phyloP scores from a whole-genome alignment of 2,113 vertebrate species.

The Lepisosteus osseus region DNA sequence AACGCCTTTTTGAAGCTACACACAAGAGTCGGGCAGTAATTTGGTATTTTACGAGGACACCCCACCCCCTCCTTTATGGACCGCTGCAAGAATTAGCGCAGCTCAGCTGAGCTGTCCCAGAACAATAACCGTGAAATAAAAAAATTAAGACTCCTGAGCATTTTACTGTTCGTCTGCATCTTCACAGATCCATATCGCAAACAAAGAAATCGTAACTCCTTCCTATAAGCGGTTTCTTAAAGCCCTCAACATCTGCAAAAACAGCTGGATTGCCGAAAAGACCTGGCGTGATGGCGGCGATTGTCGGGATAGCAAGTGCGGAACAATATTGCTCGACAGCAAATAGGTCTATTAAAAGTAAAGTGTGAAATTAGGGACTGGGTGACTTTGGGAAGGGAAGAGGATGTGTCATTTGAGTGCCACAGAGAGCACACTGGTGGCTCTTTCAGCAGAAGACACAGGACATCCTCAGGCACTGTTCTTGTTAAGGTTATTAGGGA shows the following conservation, averaged over 20 bases:
- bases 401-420: slow-evolving; percentile 40
- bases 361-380: slow-evolving; percentile 32
- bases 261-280: background rate
- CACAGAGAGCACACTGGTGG: slow-evolving; percentile 47
- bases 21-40: too few species aligned
- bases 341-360: slow-evolving; percentile 35
- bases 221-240: background rate
- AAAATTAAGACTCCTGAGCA: background rate
- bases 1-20: too few species aligned
- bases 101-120: too few species aligned
- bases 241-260: slow-evolving; percentile 1
- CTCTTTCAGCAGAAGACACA: slow-evolving; percentile 43
- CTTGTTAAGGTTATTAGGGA: slow-evolving; percentile 82
- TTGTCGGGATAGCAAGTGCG: background rate
- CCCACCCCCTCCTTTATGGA: too few species aligned
- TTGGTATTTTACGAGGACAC: too few species aligned
- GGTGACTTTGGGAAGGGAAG: slow-evolving; percentile 61
- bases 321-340: slow-evolving; percentile 25
- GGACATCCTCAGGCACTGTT: slow-evolving; percentile 63
- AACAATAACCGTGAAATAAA: too few species aligned
- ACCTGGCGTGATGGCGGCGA: background rate
- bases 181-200: background rate
- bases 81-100: too few species aligned
- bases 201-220: background rate
- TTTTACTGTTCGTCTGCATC: background rate